Base-by-base conservation (phyloP, 2,113 vertebrate genomes). In the Oryzias javanicus region DNA sequence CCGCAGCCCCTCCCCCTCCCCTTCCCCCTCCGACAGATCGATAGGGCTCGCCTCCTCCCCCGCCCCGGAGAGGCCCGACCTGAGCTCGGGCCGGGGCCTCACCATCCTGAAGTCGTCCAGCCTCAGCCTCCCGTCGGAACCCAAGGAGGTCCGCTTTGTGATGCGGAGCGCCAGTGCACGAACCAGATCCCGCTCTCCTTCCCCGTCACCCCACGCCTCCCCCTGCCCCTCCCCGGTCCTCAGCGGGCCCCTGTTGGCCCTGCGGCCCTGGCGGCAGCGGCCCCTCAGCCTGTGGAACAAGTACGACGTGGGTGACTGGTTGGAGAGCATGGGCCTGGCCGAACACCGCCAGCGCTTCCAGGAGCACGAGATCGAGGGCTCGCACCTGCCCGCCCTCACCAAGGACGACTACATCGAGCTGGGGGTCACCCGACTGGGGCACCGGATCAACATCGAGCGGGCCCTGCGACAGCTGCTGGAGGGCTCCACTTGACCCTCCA, bases 31-130 rank as follows among this genome's bases (percentile, higher is more conserved):
- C 1, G 93, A 97, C 71, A 90, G 94, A 79, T 90, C 94, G 52
- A 89, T 94, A 49, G 92, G 91, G 46, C 90, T 93, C 22, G 14
- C 77, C 71, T 91, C 94, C 50, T 76, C 88, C 45, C 71, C 81
- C 13, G 40, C 79, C 12, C 54, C 81, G 0, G 86, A 89, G 14
- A 65, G 88, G 55, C 86, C 88, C 0, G 86, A 89, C 22, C 78
- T 89, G 49, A 81, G 83, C 60, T 86, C 83, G 0, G 86, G 88
- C 42, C 86, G 88, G 0, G 83, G 68, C 54, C 84, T 91, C 55
- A 98, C 97, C 88, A 98, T 98, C 90, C 95, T 97, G 84, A 98
- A 98, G 89, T 98, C 97, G 70, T 98, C 97, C 90, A 97, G 95
- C 87, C 95, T 98, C 42, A 97, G 95, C 89, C 94, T 98, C 78